phyloP scores from a whole-genome alignment of 2,113 vertebrate species.

The Pygoscelis antarcticus region DNA sequence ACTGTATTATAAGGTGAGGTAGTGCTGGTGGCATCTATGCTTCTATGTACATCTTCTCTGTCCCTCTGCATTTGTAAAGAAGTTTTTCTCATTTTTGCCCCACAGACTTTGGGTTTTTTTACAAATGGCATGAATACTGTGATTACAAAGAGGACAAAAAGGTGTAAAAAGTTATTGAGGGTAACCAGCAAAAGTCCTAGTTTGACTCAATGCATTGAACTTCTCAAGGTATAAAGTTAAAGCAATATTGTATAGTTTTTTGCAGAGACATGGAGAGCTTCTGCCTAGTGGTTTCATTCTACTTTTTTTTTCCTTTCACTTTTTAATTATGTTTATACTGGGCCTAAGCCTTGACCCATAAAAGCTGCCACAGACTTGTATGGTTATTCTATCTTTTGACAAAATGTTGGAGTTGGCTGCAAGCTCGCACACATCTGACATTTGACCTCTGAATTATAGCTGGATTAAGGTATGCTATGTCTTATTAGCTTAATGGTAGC shows the following conservation, averaged over 20 bases:
- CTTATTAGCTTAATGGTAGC: slow-evolving; percentile 14
- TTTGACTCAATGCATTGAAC: background rate
- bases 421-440: background rate
- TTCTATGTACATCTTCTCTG: background rate
- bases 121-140: background rate
- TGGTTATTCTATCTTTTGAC: background rate
- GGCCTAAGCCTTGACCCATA: background rate
- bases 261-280: background rate
- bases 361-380: background rate
- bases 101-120: accelerated
- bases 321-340: slow-evolving; percentile 29
- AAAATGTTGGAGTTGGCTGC: background rate
- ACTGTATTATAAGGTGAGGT: background rate
- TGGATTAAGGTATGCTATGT: slow-evolving; percentile 25
- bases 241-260: background rate
- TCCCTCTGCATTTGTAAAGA: background rate
- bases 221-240: background rate
- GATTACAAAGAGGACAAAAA: background rate
- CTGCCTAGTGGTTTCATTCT: background rate
- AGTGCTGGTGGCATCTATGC: background rate
- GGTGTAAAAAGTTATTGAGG: background rate
- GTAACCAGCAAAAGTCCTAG: background rate
- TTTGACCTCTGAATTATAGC: slow-evolving; percentile 14
- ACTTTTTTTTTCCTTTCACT: background rate
- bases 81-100: background rate